These are phyloP conservation scores for Scaptomyza hsui DNA, from an alignment of 1,140 invertebrate species.

Conservation along the genomic window DNA sequence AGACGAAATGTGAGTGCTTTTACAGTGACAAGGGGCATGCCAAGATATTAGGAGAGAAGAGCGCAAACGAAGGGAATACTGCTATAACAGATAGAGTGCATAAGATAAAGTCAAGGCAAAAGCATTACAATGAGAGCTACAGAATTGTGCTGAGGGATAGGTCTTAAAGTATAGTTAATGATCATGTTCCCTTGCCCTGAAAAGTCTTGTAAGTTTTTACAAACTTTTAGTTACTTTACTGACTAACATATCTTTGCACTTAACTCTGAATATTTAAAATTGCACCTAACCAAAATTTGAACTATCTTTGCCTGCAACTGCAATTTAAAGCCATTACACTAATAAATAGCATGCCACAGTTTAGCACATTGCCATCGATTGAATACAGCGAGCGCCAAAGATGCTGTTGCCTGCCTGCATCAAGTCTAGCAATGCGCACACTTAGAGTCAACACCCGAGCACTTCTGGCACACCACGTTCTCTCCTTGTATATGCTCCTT, in stretches of 20 bases:
- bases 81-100: constrained; percentile 5
- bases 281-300: constrained; percentile 4
- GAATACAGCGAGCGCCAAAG: constrained; percentile 49
- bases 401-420: constrained; percentile 35
- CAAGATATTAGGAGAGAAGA: constrained; percentile 53
- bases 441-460: constrained; percentile 31
- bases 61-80: constrained; percentile 3
- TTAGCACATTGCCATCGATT: constrained; percentile 74
- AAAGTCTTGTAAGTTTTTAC: no score
- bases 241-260: not conserved
- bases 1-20: constrained; percentile 38
- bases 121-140: not conserved
- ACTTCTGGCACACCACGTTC: constrained; percentile 5
- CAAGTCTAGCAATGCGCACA: constrained; percentile 51
- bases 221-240: not conserved
- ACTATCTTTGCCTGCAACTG: constrained; percentile 37
- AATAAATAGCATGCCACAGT: constrained; percentile 80
- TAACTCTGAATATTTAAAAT: constrained; percentile 8
- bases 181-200: no score
- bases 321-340: constrained; percentile 73
- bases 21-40: constrained; percentile 31
- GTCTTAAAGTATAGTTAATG: no score
- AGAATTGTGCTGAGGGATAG: no score
- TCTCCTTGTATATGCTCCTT: constrained; percentile 25
- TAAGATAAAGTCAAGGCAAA: constrained; percentile 20